These are phyloP conservation scores for Leptura quadrifasciata DNA, from an alignment of 2,888 invertebrate species.

Conservation along the genomic window DNA sequence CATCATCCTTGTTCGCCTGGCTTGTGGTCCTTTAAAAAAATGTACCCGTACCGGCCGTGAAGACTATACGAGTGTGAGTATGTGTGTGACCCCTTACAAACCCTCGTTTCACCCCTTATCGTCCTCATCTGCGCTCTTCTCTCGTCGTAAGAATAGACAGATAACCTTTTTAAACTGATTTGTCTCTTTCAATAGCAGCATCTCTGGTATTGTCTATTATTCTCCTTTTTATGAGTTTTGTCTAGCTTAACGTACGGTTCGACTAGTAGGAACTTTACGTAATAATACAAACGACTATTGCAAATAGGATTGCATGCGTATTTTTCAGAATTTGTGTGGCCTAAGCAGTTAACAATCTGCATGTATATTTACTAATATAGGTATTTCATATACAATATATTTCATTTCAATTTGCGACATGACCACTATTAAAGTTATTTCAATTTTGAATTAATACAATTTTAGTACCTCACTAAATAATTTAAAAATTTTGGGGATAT, in stretches of 20 bases:
- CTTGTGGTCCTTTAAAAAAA: constrained; percentile 19
- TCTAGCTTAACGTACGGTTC: constrained; percentile 46
- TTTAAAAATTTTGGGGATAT: no score
- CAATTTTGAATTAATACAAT: no score
- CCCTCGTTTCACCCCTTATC: constrained; percentile 62
- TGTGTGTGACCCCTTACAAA: constrained; percentile 55
- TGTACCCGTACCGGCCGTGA: constrained; percentile 36
- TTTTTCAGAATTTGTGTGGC: background rate
- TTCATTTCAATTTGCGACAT: no score
- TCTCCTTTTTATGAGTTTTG: constrained; percentile 57
- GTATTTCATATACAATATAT: no score
- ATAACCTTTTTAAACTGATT: constrained; percentile 68
- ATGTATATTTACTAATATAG: no score
- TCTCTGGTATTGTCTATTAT: constrained; percentile 61
- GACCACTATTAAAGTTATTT: no score
- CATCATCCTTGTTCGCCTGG: background rate
- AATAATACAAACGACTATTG: background rate
- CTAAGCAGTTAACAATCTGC: background rate
- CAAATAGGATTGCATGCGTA: background rate
- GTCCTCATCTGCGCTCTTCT: constrained; percentile 59
- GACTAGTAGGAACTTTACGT: constrained; percentile 15
- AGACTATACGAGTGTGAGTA: constrained; percentile 38
- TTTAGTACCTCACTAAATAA: no score
- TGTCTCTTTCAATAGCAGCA: constrained; percentile 67
- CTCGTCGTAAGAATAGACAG: constrained; percentile 62